Evolutionary conservation across 2,888 invertebrate species (phyloP).

Genomic region (Heliconius sara): DNA sequence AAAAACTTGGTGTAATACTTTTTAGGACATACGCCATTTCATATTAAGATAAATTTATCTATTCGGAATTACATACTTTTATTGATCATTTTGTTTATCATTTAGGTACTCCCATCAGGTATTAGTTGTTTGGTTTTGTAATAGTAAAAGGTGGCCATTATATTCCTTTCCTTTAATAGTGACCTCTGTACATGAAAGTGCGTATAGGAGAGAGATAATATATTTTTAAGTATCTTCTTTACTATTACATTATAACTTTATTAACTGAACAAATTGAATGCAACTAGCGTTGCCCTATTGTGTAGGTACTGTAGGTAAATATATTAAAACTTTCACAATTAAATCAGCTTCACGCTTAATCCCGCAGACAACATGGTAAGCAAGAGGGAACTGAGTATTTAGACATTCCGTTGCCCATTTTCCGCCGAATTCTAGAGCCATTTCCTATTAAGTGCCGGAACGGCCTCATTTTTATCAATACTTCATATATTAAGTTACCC

Average conservation of each 20-base stretch:
- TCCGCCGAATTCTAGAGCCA: too few species aligned
- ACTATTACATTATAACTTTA: background rate
- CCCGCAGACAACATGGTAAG: too few species aligned
- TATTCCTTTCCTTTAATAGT: conserved; percentile 8
- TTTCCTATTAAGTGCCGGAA: too few species aligned
- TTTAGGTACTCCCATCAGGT: background rate
- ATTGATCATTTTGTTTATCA: background rate
- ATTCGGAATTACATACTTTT: background rate
- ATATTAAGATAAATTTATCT: background rate
- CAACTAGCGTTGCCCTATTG: background rate
- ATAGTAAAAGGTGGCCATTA: conserved; percentile 18
- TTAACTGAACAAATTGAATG: background rate
- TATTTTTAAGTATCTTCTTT: background rate
- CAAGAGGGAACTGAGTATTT: too few species aligned
- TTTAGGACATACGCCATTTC: background rate
- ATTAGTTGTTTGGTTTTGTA: conserved; percentile 15
- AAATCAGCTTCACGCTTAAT: background rate
- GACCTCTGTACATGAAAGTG: conserved; percentile 9
- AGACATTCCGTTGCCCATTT: too few species aligned
- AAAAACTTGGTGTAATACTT: background rate
- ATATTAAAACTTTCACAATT: background rate
- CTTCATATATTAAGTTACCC: too few species aligned
- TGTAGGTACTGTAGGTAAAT: background rate
- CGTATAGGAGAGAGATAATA: background rate
- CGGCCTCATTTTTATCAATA: too few species aligned